Evolutionary conservation across 2,113 vertebrate species (phyloP), one percentile per base, ranked within the genome.

Genomic region (Cottus gobio): DNA sequence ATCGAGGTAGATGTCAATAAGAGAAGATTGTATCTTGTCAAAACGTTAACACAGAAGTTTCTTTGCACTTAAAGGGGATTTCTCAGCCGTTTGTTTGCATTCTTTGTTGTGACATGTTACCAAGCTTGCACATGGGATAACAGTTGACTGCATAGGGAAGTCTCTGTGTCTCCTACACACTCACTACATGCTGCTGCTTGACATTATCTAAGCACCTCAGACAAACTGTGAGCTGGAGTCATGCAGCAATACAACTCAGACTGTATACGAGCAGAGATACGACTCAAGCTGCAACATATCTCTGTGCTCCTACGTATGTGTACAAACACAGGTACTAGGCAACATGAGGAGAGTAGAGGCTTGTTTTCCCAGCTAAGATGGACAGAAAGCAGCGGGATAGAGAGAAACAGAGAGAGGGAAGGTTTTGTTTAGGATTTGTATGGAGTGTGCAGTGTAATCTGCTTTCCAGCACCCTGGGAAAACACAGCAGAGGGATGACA

Each of bases 121-220:
- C 54, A 82, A 77, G 82, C 54, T 28, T 76, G 30, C 75, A 80
- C 74, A 75, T 31, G 26, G 82, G 71, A 78, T 84, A 66, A 77
- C 80, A 79, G 79, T 64, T 71, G 81, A 57, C 75, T 70, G 80
- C 48, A 60, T 39, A 86, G 66, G 60, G 60, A 82, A 76, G 69
- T 75, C 73, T 56, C 56, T 75, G 71, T 60, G 87, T 90, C 87
- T 83, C 39, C 75, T 39, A 52, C 82, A 84, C 78, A 72, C 81
- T 82, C 67, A 64, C 69, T 84, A 69, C 84, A 80, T 68, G 87
- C 65, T 57, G 82, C 73, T 80, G 24, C 52, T 68, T 86, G 86
- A 88, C 88, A 84, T 67, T 87, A 90, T 91, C 89, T 64, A 13
- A 85, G 69, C 77, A 57, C 65, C 79, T 85, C 73, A 44, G 79